Evolutionary conservation across 1,140 invertebrate species (phyloP), one percentile per base, ranked within the genome.

Genomic region (Pogonognathellus flavescens): DNA sequence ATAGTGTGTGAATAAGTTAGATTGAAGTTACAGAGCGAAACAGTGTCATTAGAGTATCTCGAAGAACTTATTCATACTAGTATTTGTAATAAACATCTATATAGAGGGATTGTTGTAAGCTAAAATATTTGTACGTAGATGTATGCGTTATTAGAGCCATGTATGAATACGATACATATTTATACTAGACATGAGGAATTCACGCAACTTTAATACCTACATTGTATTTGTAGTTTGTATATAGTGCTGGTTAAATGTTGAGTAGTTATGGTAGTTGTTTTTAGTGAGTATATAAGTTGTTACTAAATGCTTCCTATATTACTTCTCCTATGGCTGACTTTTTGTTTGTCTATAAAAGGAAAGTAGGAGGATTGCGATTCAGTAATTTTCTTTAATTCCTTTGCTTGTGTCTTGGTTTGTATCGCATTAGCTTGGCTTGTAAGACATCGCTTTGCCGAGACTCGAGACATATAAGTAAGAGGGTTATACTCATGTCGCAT

Each of bases 301-400:
- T 76, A 72, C 66, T n/a, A 76, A 31, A 76, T 25, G 49, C 70
- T 76, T 76, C 25, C 70, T 76, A 25, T 6, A 25, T 66, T 66
- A 22, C 18, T 22, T 62, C 25, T 62, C 11, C 20, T 66, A 25
- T 66, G 20, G 62, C 25, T 66, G 62, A 25, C 62, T 66, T 66
- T 41, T 66, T 13, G 20, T 66, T 66, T 76, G 70, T 10, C 70
- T 76, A 76, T 76, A 76, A 76, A 76, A 76, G 70, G 70, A 76
- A 76, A 76, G 70, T 76, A 76, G 70, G 70, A 76, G 70, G 70
- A 76, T 76, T 76, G 70, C 31, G 31, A 31, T 76, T 76, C 41
- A 31, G 31, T 41, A 41, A 41, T 76, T 76, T 76, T 31, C 31
- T 76, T 76, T 50, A 50, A 13, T 70, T 70, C 22, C 41, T 76